phyloP scores from a whole-genome alignment of 1,140 invertebrate species.

The Ganaspis sp. region DNA sequence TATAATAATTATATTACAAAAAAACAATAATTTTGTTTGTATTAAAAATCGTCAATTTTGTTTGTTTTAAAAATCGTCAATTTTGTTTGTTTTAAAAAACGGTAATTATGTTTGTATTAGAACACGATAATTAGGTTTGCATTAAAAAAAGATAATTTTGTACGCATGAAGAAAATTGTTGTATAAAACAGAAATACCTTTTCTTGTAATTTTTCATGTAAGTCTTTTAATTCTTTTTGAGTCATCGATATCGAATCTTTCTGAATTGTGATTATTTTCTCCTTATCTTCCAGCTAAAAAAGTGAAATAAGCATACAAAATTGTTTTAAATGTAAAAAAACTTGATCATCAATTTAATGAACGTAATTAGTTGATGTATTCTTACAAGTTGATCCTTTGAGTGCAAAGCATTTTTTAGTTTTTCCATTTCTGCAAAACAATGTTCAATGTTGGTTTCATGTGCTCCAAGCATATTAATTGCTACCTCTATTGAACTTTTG shows the following conservation, averaged over 20 bases:
- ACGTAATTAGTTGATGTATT: neutral
- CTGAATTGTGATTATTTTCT: conserved; percentile 72
- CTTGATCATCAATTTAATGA: no score
- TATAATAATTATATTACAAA: no score
- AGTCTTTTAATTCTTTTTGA: conserved; percentile 66
- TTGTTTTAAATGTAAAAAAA: no score
- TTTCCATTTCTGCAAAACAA: conserved; percentile 63
- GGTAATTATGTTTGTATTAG: no score
- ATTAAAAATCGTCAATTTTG: no score
- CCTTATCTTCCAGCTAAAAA: conserved; percentile 68
- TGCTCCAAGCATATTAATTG: conserved; percentile 59
- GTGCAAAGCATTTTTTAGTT: conserved; percentile 60
- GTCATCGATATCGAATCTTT: conserved; percentile 68
- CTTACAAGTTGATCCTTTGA: conserved; percentile 72
- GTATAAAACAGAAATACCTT: conserved; percentile 65
- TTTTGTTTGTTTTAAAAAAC: no score
- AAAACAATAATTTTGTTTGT: no score
- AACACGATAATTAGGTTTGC: no score
- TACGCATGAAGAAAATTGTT: no score
- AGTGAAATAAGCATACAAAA: no score
- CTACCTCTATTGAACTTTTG: conserved; percentile 47
- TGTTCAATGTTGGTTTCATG: conserved; percentile 58
- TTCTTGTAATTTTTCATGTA: conserved; percentile 67
- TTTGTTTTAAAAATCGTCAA: no score
- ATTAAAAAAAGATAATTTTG: no score